Conservation (phyloP, 2,888 invertebrate genomes). For the Tupiocoris notatus region DNA sequence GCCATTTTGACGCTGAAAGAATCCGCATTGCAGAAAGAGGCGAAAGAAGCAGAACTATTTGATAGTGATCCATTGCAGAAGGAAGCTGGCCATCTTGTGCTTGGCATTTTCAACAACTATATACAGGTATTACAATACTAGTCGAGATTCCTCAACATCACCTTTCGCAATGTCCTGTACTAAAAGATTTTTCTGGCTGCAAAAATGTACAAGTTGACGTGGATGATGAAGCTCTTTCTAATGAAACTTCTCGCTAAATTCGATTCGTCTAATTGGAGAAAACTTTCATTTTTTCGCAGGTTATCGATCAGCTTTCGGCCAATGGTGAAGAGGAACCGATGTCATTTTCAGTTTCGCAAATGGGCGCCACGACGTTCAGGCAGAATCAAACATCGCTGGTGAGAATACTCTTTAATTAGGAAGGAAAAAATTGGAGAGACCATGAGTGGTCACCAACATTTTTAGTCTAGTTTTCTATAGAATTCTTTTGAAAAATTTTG, state of each 20-base stretch:
- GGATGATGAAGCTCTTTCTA: background rate
- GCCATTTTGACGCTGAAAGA: constrained; percentile 61
- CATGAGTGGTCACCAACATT: too few species aligned
- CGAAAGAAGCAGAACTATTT: constrained; percentile 63
- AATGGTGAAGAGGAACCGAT: constrained; percentile 63
- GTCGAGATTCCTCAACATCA: too few species aligned
- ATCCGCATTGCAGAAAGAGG: constrained; percentile 69
- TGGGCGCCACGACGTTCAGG: constrained; percentile 55
- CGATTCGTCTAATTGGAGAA: too few species aligned
- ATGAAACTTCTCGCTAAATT: background rate
- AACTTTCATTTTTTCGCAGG: too few species aligned
- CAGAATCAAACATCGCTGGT: constrained; percentile 40
- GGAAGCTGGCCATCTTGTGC: constrained; percentile 58
- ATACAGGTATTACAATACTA: constrained; percentile 53
- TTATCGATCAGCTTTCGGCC: constrained; percentile 71
- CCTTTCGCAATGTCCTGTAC: too few species aligned
- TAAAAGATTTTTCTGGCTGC: too few species aligned
- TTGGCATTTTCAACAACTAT: constrained; percentile 60
- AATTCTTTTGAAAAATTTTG: too few species aligned
- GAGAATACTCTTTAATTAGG: constrained; percentile 7
- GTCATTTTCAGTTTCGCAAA: constrained; percentile 62
- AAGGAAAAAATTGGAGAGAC: too few species aligned
- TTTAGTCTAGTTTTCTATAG: too few species aligned
- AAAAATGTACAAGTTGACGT: background rate
- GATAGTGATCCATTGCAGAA: constrained; percentile 58